Percentiles rank a stretch among this genome's conserved stretches.
Evolutionary conservation across 1,140 invertebrate species (phyloP).

Genomic region (Drosophila sproati): DNA sequence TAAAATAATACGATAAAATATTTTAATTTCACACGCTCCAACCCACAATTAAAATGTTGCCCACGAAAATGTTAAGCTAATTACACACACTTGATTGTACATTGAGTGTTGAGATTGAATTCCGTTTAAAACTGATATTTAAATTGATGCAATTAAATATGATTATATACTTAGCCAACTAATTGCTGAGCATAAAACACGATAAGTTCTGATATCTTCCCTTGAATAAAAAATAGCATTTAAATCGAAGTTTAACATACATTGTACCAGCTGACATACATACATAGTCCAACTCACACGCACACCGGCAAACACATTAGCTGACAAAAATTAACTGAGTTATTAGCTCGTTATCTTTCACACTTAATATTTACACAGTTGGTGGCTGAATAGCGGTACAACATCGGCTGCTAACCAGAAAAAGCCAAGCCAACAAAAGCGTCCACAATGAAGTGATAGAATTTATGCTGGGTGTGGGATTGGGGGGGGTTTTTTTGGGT

Average conservation of each 20-base stretch:
- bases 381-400: constrained; percentile 35
- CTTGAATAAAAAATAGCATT: too few relatives aligned
- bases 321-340: constrained; percentile 61
- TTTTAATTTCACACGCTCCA: constrained; percentile 41
- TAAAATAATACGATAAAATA: constrained; percentile 34
- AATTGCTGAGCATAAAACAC: constrained; percentile 13
- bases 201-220: not conserved
- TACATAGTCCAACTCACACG: not conserved
- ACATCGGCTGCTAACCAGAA: constrained; percentile 20
- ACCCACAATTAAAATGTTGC: constrained; percentile 3
- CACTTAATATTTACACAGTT: constrained; percentile 79
- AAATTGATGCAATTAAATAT: constrained; percentile 46
- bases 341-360: constrained; percentile 80
- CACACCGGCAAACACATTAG: not conserved
- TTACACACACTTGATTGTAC: constrained; percentile 27
- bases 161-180: constrained; percentile 19
- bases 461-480: not conserved
- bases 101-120: constrained; percentile 3
- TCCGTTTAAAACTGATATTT: constrained; percentile 26
- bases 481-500: not conserved
- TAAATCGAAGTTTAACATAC: not conserved
- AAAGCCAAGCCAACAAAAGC: constrained; percentile 22
- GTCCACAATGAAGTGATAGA: constrained; percentile 18
- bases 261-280: too few relatives aligned
- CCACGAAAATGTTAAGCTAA: constrained; percentile 31